Evolutionary conservation across 2,797 vertebrate species (phyloP).

Genomic region (Prunella strophiata): DNA sequence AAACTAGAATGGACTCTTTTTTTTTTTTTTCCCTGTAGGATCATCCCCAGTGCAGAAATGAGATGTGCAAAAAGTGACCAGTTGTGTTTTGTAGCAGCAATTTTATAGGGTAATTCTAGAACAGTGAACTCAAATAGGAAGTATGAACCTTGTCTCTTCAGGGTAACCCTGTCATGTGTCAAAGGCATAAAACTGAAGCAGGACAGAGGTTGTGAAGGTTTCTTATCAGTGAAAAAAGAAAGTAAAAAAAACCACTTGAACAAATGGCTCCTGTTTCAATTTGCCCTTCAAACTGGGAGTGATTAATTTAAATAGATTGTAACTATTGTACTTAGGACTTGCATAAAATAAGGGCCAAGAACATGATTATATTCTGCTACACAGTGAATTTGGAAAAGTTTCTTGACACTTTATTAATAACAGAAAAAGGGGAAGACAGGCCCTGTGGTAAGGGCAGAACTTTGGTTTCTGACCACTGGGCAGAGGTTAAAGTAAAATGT

Average conservation of each 20-base stretch:
- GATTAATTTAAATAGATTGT: constrained; percentile 11
- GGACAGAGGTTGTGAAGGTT: neutral
- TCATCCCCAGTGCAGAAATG: neutral
- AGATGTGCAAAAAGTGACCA: neutral
- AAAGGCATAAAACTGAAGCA: neutral
- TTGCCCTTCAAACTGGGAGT: neutral
- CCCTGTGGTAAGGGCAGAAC: neutral
- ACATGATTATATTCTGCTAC: neutral
- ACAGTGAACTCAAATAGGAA: neutral
- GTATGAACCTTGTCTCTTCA: neutral
- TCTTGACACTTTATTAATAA: constrained; percentile 3
- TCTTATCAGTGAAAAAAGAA: neutral
- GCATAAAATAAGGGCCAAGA: neutral
- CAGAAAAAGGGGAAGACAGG: neutral
- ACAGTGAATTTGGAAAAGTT: neutral
- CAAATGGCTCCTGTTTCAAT: neutral
- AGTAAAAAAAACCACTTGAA: neutral
- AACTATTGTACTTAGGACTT: neutral
- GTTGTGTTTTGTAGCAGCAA: neutral
- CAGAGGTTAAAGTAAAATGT: constrained; percentile 8
- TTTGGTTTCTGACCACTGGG: neutral
- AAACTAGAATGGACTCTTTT: neutral
- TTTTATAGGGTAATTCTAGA: neutral
- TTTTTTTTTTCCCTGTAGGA: neutral
- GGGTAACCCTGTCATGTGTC: neutral